A percentile compares a stretch with the other conserved stretches of the same genome.
phyloP scores from a whole-genome alignment of 2,113 vertebrate genomes.

The Tinamus guttatus region DNA sequence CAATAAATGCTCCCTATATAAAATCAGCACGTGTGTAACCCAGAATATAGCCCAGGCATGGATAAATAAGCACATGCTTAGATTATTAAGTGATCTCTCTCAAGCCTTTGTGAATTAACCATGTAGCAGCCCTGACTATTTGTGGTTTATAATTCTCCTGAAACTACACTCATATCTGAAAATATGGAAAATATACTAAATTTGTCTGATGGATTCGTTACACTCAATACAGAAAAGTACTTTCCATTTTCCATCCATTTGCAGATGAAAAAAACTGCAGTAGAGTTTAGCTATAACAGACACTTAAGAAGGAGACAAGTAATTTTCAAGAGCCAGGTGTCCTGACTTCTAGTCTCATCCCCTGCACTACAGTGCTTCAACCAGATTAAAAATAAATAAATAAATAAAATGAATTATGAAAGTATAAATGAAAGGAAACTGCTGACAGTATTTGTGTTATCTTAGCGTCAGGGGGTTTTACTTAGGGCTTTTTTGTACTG shows the following conservation, averaged over 20 bases:
- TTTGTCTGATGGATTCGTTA: neutral
- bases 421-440: neutral
- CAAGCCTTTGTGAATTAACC: constrained; percentile 22
- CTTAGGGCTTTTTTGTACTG: neutral
- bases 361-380: neutral
- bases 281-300: neutral
- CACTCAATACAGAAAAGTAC: neutral
- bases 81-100: constrained; percentile 27
- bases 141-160: neutral
- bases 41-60: neutral
- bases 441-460: neutral
- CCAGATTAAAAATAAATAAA: neutral
- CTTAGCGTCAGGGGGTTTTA: neutral
- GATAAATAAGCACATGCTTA: constrained; percentile 17
- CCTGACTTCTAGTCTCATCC: neutral
- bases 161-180: neutral
- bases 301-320: neutral
- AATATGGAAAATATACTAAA: neutral
- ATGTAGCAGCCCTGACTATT: neutral
- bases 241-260: neutral
- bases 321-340: fast-evolving
- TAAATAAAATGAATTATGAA: neutral
- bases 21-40: neutral
- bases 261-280: neutral
- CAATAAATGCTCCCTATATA: constrained; percentile 28